These are phyloP conservation scores for Meloidogyne exigua DNA, from an alignment of 1,140 invertebrate species.

Conservation along the genomic window DNA sequence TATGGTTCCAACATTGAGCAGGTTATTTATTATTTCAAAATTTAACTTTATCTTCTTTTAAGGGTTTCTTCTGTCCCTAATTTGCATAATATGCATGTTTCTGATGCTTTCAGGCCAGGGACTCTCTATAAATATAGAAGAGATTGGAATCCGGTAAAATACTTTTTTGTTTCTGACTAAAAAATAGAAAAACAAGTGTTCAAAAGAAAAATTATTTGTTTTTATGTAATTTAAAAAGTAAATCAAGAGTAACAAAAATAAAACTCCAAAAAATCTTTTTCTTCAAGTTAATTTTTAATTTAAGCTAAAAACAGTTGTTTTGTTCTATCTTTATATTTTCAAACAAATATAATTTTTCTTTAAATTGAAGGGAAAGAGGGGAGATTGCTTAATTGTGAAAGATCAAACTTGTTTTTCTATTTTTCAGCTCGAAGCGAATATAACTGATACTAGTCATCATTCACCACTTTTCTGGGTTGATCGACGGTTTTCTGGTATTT, in stretches of 20 bases:
- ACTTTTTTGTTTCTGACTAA: conserved; percentile 22
- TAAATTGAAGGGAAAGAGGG: too few species aligned
- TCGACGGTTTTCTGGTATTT: conserved; percentile 42
- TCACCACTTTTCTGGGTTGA: conserved; percentile 52
- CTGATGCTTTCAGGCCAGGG: conserved; percentile 43
- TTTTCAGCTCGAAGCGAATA: conserved; percentile 51
- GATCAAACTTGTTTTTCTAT: conserved; percentile 7
- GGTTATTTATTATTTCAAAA: conserved; percentile 22
- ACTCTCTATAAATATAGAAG: conserved; percentile 55
- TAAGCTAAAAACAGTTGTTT: background rate
- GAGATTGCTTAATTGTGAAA: background rate
- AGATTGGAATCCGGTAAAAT: conserved; percentile 48
- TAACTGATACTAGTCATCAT: conserved; percentile 46
- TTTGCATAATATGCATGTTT: conserved; percentile 48
- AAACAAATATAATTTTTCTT: too few species aligned
- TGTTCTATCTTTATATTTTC: background rate
- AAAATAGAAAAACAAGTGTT: conserved; percentile 1
- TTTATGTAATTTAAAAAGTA: background rate
- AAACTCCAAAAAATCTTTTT: background rate
- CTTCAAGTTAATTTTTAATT: too few species aligned
- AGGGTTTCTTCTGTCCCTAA: conserved; percentile 61
- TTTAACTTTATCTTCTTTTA: conserved; percentile 33
- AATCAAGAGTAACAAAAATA: background rate
- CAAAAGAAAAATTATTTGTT: background rate
- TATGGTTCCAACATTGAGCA: conserved; percentile 38